These are phyloP conservation scores for Drosophila ezoana DNA, from an alignment of 2,888 invertebrate genomes.

Conservation along the genomic window DNA sequence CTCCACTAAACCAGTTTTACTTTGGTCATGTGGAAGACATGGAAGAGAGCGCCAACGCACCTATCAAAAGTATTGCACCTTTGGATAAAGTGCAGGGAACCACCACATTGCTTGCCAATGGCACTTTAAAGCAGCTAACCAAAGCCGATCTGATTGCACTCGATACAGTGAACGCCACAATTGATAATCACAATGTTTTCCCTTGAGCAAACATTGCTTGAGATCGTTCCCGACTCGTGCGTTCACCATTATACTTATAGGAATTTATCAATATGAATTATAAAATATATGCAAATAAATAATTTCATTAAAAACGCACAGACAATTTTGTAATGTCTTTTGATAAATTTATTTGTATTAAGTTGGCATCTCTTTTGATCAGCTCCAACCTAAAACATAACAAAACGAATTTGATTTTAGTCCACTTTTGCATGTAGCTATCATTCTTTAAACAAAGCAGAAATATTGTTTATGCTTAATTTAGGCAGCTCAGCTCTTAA, in stretches of 20 bases:
- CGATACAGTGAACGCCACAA: slow-evolving; percentile 24
- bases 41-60: slow-evolving; percentile 3
- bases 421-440: too few species aligned
- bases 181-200: neutral
- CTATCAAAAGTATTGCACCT: neutral
- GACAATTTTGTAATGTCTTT: too few species aligned
- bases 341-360: too few species aligned
- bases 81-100: neutral
- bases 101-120: neutral
- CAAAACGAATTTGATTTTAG: too few species aligned
- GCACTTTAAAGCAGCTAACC: neutral
- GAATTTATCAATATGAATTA: neutral
- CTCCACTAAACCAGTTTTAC: neutral
- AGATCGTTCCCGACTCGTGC: neutral
- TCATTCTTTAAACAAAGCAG: neutral
- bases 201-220: neutral
- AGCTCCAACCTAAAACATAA: too few species aligned
- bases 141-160: slow-evolving; percentile 34
- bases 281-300: neutral
- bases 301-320: neutral
- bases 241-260: neutral
- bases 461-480: neutral
- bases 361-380: too few species aligned
- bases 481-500: neutral
- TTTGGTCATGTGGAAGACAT: neutral